Conservation (phyloP, 2,888 invertebrate species). For the Platycheirus albimanus region DNA sequence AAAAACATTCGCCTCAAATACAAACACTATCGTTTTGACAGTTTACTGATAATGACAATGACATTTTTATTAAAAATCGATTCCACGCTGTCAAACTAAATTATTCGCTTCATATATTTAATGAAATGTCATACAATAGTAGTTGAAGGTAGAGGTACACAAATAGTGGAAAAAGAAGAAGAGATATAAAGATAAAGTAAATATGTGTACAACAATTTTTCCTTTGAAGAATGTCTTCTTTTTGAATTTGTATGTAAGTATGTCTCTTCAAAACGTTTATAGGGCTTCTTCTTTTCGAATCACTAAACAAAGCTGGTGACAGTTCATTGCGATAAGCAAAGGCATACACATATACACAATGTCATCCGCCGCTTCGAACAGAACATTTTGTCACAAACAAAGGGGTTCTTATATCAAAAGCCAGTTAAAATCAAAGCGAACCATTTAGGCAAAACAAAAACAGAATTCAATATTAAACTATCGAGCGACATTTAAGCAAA, state of each 20-base stretch:
- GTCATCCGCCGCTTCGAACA: conserved; percentile 36
- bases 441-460: conserved; percentile 29
- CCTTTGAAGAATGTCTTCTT: too few relatives aligned
- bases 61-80: conserved; percentile 10
- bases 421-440: conserved; percentile 35
- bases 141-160: neutral
- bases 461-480: conserved; percentile 48
- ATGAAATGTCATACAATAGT: neutral
- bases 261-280: conserved; percentile 14
- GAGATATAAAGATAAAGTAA: neutral
- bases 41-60: neutral
- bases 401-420: neutral
- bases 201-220: neutral
- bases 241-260: too few relatives aligned
- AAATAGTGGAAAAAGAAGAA: neutral
- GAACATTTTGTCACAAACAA: conserved; percentile 29
- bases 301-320: conserved; percentile 52
- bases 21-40: too few relatives aligned
- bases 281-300: conserved; percentile 50
- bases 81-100: conserved; percentile 27
- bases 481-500: conserved; percentile 54
- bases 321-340: conserved; percentile 50
- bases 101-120: conserved; percentile 14
- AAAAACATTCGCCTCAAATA: too few relatives aligned
- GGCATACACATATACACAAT: conserved; percentile 47